Base-by-base conservation (phyloP, 1,140 invertebrate species). In the Odontomachus brunneus region DNA sequence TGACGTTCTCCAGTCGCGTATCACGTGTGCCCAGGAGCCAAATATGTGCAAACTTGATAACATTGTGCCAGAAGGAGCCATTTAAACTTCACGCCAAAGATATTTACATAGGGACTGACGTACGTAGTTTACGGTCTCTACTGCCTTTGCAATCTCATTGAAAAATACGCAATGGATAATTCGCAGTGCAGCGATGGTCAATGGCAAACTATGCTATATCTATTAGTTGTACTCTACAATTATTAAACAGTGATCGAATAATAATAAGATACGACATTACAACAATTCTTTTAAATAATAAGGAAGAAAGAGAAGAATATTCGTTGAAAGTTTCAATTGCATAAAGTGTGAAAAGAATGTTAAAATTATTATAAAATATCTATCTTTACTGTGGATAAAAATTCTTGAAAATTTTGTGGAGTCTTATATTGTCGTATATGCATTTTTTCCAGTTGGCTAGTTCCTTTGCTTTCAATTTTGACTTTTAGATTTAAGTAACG, bases 1-100 rank as follows among this genome's bases (percentile, higher is more conserved):
- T 78, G 51, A 78, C 17, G n/a, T 80, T 80, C 65, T n/a, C 65
- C 75, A 78, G 22, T 55, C 51, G 17, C 66, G 33, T 69, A 38
- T 76, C 33, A 53, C 22, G 17, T 38, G 19, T 33, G 53, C 15
- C 51, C 65, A 57, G 38, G 29, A 57, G 9, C 17, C 51, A n/a
- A 78, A 78, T 67, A 67, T 38, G 22, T 26, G 33, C 51, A 44
- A 57, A 69, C 33, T 69, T 69, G 63, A 80, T 71, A 29, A 71
- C 19, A 53, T 76, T 53, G 29, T 53, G n/a, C 22, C 19, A n/a
- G 24, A 69, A 57, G 17, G 14, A 78, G 14, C 15, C 49, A 67
- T n/a, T 78, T 78, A 57, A 55, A 14, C 4, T 67, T 78, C 3
- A 0, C 17, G 17, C 53, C 19, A 67, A 78, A 63, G 59, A 17